Percentiles rank a stretch among this genome's conserved stretches.
Evolutionary conservation across 2,797 vertebrate genomes (phyloP).

Genomic region (Varecia variegata): DNA sequence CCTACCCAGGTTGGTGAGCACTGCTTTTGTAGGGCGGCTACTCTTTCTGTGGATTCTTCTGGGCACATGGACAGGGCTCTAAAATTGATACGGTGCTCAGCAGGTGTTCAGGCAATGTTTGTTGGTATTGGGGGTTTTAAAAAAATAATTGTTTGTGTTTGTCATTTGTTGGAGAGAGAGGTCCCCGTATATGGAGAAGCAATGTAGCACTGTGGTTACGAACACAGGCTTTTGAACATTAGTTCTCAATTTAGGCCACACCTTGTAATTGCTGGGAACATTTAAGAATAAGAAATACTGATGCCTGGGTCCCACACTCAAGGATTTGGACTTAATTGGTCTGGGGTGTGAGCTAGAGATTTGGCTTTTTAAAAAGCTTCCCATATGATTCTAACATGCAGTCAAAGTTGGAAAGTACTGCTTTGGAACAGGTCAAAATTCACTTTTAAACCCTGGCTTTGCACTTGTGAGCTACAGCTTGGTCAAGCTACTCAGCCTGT

Average conservation of each 20-base stretch:
- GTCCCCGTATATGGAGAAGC: not conserved
- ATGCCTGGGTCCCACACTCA: no score
- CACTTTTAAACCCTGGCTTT: conserved; percentile 37
- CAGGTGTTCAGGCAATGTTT: not conserved
- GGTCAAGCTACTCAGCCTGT: not conserved
- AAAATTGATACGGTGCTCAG: not conserved
- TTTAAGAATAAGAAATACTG: not conserved
- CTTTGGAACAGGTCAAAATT: not conserved
- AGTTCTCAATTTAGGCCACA: not conserved
- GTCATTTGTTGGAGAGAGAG: not conserved
- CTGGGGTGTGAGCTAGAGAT: not conserved
- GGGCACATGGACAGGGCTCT: not conserved
- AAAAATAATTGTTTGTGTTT: not conserved
- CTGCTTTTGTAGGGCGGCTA: not conserved
- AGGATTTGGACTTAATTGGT: not conserved
- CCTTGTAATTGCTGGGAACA: not conserved
- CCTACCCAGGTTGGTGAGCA: not conserved
- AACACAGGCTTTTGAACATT: not conserved
- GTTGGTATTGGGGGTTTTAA: not conserved
- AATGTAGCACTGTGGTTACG: not conserved
- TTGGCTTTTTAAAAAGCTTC: not conserved
- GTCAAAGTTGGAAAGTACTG: not conserved
- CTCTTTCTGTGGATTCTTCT: not conserved
- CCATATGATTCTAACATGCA: not conserved
- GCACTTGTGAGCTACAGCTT: not conserved